Conservation (phyloP, 2,797 vertebrate species). For the Graptemys geographica region DNA sequence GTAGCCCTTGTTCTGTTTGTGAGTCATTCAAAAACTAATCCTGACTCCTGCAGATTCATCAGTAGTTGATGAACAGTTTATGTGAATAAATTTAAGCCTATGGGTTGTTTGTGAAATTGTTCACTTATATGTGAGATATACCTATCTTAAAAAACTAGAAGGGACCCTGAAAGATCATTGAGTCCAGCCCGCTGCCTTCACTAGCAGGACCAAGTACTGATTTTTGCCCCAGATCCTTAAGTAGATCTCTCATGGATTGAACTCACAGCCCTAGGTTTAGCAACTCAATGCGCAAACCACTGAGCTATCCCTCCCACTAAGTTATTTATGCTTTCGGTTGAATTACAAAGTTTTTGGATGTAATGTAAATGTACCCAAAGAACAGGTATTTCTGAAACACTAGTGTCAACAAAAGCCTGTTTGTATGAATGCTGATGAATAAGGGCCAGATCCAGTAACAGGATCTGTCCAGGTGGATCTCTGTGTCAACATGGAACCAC, state of each 20-base stretch:
- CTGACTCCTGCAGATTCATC: not conserved
- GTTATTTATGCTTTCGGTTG: not conserved
- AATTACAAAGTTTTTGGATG: not conserved
- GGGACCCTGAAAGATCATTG: no score
- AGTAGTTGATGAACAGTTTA: not conserved
- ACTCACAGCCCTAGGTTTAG: no score
- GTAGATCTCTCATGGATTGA: no score
- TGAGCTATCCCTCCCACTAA: no score
- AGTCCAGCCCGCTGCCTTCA: no score
- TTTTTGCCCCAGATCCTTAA: no score
- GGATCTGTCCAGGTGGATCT: not conserved
- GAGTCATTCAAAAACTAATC: not conserved
- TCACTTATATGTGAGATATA: not conserved
- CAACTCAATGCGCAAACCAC: no score
- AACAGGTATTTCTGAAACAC: not conserved
- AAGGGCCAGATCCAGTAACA: not conserved
- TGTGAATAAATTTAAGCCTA: not conserved
- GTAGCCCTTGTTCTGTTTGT: not conserved
- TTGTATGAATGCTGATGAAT: not conserved
- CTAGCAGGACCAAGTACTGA: no score
- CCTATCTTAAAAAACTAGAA: no score
- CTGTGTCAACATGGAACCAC: not conserved
- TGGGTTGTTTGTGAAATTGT: not conserved
- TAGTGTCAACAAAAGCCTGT: not conserved
- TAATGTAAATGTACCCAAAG: not conserved